Evolutionary conservation across 2,797 vertebrate species (phyloP), one percentile per base, ranked within the genome.

Genomic region (Lycodopsis pacificus): DNA sequence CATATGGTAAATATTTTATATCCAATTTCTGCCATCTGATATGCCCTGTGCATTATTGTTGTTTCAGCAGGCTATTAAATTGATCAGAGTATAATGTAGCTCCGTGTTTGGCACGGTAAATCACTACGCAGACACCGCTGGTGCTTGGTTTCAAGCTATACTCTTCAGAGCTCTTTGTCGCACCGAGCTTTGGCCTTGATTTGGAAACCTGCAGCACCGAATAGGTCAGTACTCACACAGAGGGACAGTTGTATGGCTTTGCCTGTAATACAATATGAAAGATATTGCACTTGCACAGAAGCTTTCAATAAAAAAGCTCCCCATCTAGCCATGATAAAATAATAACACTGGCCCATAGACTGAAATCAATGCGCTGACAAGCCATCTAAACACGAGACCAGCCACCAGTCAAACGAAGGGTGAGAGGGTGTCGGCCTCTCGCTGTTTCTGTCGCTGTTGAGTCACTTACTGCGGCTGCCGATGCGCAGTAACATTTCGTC

Each of bases 241-340:
- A 81, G 86, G 86, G 88, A 85, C 82, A 76, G 56, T 84, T 82
- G 61, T 66, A 76, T 71, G 76, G 76, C 81, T 86, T 75, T 75
- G 75, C 75, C 58, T 87, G 86, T 89, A 93, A 94, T 86, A 73
- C 80, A 91, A 89, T 93, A 88, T 90, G 81, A 91, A 91, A 89
- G 72, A 85, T 86, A 84, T 82, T 89, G 72, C 86, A 79, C 80
- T 90, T 73, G 58, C 70, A 80, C 51, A 80, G 73, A 78, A 74
- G 84, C 91, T 88, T 90, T 89, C 81, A 82, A 87, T 87, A 88
- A 83, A 74, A 91, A 73, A 86, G 76, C 86, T 88, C 82, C 78
- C 81, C 76, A 88, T 84, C 85, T 71, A 71, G 66, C 76, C 81
- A 63, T 80, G 70, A 88, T 89, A 79, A 89, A 92, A 92, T 89